Evolutionary conservation across 2,797 vertebrate species (phyloP), one percentile per base, ranked within the genome.

Genomic region (Channallabes apus): DNA sequence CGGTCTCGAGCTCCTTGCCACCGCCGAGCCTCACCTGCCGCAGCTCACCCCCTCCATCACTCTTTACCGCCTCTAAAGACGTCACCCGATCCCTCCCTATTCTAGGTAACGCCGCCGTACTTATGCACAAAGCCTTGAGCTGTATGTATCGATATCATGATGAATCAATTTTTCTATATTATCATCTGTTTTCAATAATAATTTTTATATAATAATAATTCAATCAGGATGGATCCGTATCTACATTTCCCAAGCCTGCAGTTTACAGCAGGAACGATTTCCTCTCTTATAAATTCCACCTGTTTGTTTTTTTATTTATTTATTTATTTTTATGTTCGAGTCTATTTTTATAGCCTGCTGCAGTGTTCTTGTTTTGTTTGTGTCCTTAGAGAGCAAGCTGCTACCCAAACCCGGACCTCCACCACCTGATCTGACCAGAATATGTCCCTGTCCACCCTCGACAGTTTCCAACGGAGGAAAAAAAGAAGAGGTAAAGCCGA

Each of bases 341-440:
- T 46, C 46, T 46, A 46, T 67, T 17, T 32, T 67, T 27, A 35
- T 71, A 71, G 35, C 7, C 29, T 17, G 5, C 11, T 79, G 29
- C 20, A 38, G 24, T 22, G 29, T 15, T 73, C 1, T 35, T 38
- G 46, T 87, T 84, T 14, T 85, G 46, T 82, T 80, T 88, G 22
- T 84, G 68, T 87, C 59, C 29, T 17, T 79, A 88, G 89, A 84
- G n/a, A 27, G 17, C 38, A 85, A 67, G 12, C 80, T 67, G 72
- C 83, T 91, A 56, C 89, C 91, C 51, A 90, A 84, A 77, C 90
- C 90, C 35, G 85, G 79, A 62, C 90, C 91, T 46, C 91, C 92
- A 12, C 89, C 91, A 0, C 20, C 85, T 0, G 65, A 84, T 67
- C 58, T 89, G 82, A 38, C 56, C 29, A 87, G 82, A 3, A 20